Conservation (phyloP, 2,113 vertebrate genomes). For the Rallus limicola region DNA sequence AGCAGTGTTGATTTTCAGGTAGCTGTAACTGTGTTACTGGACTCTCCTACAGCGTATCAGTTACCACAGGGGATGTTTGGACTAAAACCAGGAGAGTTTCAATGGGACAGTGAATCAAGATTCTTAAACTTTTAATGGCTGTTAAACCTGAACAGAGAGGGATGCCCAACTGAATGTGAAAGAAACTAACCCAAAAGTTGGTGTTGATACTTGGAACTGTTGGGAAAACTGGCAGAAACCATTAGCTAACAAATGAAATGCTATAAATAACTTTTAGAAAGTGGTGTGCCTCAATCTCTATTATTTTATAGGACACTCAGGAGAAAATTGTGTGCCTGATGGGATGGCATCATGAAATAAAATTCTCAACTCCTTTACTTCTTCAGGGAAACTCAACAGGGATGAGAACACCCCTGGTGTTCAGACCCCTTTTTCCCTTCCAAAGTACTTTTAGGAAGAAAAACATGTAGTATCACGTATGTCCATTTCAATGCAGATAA, state of each 20-base stretch:
- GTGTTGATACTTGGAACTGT: not conserved
- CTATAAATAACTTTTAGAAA: not conserved
- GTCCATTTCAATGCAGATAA: not conserved
- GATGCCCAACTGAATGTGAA: not conserved
- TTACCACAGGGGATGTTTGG: accelerated
- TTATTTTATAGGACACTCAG: not conserved
- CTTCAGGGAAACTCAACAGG: not conserved
- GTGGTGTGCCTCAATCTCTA: not conserved
- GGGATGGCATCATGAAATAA: not conserved
- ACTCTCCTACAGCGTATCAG: accelerated
- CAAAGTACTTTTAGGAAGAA: not conserved
- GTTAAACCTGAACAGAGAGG: not conserved
- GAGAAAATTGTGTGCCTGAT: not conserved
- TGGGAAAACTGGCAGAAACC: not conserved
- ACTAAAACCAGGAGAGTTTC: not conserved
- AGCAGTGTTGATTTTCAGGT: not conserved
- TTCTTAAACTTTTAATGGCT: not conserved
- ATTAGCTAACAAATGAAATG: not conserved
- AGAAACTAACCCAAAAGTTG: not conserved
- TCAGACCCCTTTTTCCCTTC: not conserved
- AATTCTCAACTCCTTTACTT: not conserved
- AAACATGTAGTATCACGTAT: accelerated
- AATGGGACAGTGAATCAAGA: not conserved
- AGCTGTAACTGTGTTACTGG: not conserved
- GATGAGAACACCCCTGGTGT: not conserved